Evolutionary conservation across 2,113 vertebrate species (phyloP), one percentile per base, ranked within the genome.

Genomic region (Falco punctatus): DNA sequence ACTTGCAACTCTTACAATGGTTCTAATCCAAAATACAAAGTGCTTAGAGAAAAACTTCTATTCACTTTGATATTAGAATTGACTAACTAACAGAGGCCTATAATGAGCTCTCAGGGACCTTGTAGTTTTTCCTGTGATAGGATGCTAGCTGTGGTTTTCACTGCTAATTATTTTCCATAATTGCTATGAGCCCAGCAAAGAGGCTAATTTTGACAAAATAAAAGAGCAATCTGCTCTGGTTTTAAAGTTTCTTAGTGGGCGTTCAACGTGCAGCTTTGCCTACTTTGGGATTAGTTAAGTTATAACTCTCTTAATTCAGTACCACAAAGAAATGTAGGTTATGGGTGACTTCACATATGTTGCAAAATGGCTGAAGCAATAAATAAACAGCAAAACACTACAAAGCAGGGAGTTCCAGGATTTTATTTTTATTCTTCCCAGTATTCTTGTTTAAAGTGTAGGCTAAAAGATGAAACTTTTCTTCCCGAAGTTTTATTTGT

Each of bases 321-420:
- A 19, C 21, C 38, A 33, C 26, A 69, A 14, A 46, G 24, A 48
- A 59, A 27, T 0, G 0, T 38, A 38, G 42, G 51, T 78, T 88
- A 59, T 33, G 27, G 17, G 7, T 57, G n/a, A 16, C 23, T 87
- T 80, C 20, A 48, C 7, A 13, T 0, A 0, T 16, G 8, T 48
- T 85, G 49, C 58, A 77, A 67, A 77, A 58, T 26, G 13, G 4
- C 5, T 5, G 6, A 72, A 26, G 11, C 69, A 38, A 23, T 17
- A 33, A 23, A 33, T 22, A 22, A 72, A 49, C 20, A 49, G 10
- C 5, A 20, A 64, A 86, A 73, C 32, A 10, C 8, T 46, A 30
- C 24, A n/a, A 87, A 58, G 33, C 4, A 52, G 8, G 11, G 6
- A 48, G 11, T 11, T 72, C 24, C 48, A 80, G 59, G 12, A 26